Evolutionary conservation across 2,113 vertebrate species (phyloP), one percentile per base, ranked within the genome.

Genomic region (Arenaria interpres): DNA sequence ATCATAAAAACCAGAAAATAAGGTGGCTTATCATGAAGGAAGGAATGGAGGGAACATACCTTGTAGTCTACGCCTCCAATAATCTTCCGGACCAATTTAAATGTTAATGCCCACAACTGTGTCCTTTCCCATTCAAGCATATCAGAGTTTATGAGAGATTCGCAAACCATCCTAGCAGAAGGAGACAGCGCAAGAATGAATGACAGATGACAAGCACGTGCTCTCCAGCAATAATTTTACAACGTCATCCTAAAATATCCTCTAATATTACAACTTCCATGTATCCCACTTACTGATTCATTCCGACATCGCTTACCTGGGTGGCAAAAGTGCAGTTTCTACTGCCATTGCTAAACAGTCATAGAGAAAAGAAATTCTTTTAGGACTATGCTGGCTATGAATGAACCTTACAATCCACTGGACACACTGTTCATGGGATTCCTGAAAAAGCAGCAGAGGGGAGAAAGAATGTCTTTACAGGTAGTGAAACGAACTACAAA

Each of bases 41-140:
- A 69, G 14, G 54, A 90, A 51, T 10, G 15, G 33, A 27, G 14
- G 37, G 39, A 79, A 93, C 39, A 84, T 98, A 99, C 99, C 99
- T 99, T 99, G 95, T 99, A 99, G 97, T 99, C 99, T 79, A 99
- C 99, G 77, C 99, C 99, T 87, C 99, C 99, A 33, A 99, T 99
- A 94, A 99, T 99, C 97, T 99, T 99, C 87, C 99, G 99, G 86
- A 99, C 97, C 75, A 99, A 97, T 96, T 98, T 99, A 98, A 99
- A 99, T 7, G 99, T 99, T 95, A 99, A 97, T 13, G 99, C 98
- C 99, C 99, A 99, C 62, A 99, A 94, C 91, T 99, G 99, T 53
- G 99, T 99, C 93, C 99, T 99, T 96, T 99, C 99, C 99, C 99
- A 99, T 91, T 99, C 99, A 88, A 99, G 98, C 7, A 96, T 98